Percentiles rank a stretch among this genome's conserved stretches.
Evolutionary conservation across 2,888 invertebrate genomes (phyloP).

Genomic region (Drosophila birchii): DNA sequence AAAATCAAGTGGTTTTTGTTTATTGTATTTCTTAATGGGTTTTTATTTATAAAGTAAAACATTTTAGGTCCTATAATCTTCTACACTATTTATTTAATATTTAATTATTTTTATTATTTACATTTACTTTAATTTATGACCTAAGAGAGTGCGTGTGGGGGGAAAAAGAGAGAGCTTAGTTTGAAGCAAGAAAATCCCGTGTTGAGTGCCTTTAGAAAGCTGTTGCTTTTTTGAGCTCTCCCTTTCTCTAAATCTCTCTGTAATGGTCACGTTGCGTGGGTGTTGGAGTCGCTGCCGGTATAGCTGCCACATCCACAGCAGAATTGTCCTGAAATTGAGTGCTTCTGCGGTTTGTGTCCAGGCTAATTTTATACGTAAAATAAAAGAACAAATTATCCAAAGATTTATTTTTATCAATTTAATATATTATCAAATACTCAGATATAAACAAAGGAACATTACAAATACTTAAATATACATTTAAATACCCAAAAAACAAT

Average conservation of each 20-base stretch:
- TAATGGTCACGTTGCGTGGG: constrained; percentile 12
- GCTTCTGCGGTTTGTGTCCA: not conserved
- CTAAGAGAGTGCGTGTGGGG: not conserved
- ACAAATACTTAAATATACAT: not conserved
- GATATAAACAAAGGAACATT: not conserved
- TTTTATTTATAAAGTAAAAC: no score
- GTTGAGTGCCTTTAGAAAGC: constrained; percentile 1
- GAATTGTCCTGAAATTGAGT: constrained; percentile 20
- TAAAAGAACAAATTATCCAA: not conserved
- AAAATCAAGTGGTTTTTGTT: not conserved
- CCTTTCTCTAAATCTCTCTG: not conserved
- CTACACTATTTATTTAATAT: not conserved
- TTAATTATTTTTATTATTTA: not conserved
- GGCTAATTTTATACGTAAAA: not conserved
- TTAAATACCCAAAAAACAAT: no score
- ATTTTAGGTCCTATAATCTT: not conserved
- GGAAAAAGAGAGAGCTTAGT: not conserved
- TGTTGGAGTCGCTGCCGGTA: not conserved
- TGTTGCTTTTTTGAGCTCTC: not conserved
- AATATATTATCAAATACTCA: no score
- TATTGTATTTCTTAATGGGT: not conserved
- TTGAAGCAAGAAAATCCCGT: not conserved
- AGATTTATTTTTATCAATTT: no score
- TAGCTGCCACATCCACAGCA: not conserved
- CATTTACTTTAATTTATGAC: not conserved